Conservation (phyloP, 2,113 vertebrate genomes). For the Sinosuthora webbiana region DNA sequence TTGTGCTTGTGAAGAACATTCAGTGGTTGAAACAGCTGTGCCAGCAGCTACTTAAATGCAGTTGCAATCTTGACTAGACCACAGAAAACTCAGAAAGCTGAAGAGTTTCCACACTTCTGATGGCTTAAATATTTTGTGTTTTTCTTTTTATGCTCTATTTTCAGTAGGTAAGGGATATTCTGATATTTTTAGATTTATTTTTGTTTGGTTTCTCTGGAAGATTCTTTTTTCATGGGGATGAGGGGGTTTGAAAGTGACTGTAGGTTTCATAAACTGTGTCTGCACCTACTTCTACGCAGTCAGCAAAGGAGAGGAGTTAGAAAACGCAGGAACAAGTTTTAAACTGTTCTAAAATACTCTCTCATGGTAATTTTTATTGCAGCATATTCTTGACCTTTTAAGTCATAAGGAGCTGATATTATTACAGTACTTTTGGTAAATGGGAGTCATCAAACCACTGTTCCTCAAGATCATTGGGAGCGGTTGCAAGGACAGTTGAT, state of each 20-base stretch:
- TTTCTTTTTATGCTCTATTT: neutral
- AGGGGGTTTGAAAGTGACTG: neutral
- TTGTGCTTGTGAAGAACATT: neutral
- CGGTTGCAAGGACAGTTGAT: neutral
- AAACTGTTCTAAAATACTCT: neutral
- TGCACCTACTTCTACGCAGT: neutral
- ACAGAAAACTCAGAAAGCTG: neutral
- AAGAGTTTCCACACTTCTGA: neutral
- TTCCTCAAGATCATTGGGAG: neutral
- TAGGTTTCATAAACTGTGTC: neutral
- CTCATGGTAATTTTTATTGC: neutral
- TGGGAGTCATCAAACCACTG: neutral
- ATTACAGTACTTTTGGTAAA: conserved; percentile 10
- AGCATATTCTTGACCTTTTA: neutral
- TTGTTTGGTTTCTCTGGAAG: neutral
- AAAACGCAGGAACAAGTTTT: neutral
- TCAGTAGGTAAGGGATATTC: neutral
- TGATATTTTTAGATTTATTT: neutral
- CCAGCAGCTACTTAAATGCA: neutral
- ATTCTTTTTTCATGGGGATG: neutral
- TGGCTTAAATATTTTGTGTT: neutral
- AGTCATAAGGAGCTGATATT: neutral
- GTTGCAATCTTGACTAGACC: neutral
- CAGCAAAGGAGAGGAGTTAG: neutral
- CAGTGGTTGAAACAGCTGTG: neutral